Percentiles rank a stretch among this genome's conserved stretches.
Evolutionary conservation across 2,797 vertebrate genomes (phyloP).

Genomic region (Sebastolobus alascanus): DNA sequence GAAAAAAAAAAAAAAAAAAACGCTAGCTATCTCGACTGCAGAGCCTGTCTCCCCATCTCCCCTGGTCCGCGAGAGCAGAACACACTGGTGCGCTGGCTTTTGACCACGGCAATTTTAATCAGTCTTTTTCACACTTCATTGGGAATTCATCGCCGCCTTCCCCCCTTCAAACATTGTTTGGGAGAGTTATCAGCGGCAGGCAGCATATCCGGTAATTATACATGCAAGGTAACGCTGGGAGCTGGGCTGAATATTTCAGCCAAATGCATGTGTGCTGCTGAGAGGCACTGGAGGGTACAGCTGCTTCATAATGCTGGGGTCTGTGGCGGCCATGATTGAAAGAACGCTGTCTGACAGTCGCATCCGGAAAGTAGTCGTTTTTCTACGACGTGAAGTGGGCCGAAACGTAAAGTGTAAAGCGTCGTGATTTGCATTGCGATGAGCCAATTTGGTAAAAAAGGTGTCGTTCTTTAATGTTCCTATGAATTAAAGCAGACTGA

Average conservation of each 20-base stretch:
- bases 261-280: slow-evolving; percentile 79
- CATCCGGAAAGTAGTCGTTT: slow-evolving; percentile 45
- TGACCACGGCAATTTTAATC: slow-evolving; percentile 88
- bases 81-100: slow-evolving; percentile 83
- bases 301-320: slow-evolving; percentile 68
- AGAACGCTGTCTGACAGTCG: slow-evolving; percentile 52
- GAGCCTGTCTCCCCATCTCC: slow-evolving; percentile 77
- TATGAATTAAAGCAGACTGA: slow-evolving; percentile 50
- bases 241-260: slow-evolving; percentile 82
- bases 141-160: slow-evolving; percentile 86
- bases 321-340: slow-evolving; percentile 65
- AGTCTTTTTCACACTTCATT: slow-evolving; percentile 89
- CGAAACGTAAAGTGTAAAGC: slow-evolving; percentile 48
- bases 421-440: slow-evolving; percentile 53
- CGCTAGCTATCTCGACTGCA: slow-evolving; percentile 73
- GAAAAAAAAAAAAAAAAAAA: slow-evolving; percentile 15
- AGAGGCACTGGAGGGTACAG: slow-evolving; percentile 76
- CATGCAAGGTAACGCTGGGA: slow-evolving; percentile 86
- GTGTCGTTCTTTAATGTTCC: slow-evolving; percentile 40
- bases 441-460: slow-evolving; percentile 23
- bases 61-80: slow-evolving; percentile 80
- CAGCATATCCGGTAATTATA: slow-evolving; percentile 88
- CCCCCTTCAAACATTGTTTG: slow-evolving; percentile 88
- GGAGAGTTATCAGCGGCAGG: slow-evolving; percentile 87
- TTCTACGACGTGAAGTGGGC: slow-evolving; percentile 24